Base-by-base conservation (phyloP, 2,113 vertebrate species). In the Orcinus orca region DNA sequence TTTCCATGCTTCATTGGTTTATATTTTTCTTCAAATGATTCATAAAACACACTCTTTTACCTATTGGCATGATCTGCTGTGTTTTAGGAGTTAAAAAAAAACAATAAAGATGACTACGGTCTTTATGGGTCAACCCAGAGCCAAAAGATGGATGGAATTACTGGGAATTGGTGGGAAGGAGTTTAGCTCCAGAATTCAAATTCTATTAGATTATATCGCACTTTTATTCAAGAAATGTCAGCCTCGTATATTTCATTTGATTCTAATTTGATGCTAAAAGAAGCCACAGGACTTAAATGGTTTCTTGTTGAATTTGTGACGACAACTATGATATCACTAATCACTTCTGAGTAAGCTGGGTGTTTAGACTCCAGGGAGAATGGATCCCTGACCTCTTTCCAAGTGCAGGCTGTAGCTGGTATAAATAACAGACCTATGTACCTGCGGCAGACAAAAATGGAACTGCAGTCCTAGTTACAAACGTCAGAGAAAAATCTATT, bases 191-290 rank as follows among this genome's bases (percentile, higher is more conserved):
- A 25, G 71, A 20, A 65, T 44, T 62, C n/a, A 20, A 36, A 71
- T 44, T 13, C n/a, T 53, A 38, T 17, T 5, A 5, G 33, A 53
- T n/a, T 2, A 29, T 7, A 20, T 10, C 2, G 23, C 12, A 5
- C 23, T 55, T 44, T 47, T 8, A 73, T 55, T 44, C 50, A 5
- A 26, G 10, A 15, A 6, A 3, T 1, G 33, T 21, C 50, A 67
- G 47, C 14, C 31, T 67, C 8, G 0, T 3, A 1, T 31, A 5
- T n/a, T 38, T 38, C 11, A 5, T 0, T 25, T 10, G 6, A n/a
- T 25, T 76, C 15, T 81, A 53, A 92, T 44, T 13, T 4, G 76
- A 33, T 1, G 29, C 62, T 21, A 15, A 44, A 21, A 5, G 15
- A 68, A 87, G 18, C 21, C 21, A 13, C 15, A 15, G 50, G 21